Evolutionary conservation across 2,888 invertebrate genomes (phyloP).

Genomic region (Nephrotoma flavescens): DNA sequence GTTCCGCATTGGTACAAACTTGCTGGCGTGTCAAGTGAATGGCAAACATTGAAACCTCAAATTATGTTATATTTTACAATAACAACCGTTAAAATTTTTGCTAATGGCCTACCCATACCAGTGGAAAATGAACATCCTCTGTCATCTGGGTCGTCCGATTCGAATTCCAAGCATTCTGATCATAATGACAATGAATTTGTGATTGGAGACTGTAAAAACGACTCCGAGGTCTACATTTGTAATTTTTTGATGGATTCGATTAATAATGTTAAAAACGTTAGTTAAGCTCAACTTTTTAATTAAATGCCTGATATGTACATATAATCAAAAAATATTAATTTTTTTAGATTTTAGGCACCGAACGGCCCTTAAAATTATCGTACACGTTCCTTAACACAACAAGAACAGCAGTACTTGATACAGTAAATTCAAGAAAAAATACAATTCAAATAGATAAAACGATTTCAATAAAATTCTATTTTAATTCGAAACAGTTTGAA

Average conservation of each 20-base stretch:
- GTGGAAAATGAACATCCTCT: neutral
- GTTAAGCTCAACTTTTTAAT: neutral
- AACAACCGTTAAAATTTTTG: constrained; percentile 24
- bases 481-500: neutral
- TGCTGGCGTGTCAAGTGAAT: constrained; percentile 40
- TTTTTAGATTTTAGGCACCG: neutral
- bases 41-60: constrained; percentile 44
- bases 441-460: neutral
- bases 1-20: constrained; percentile 44
- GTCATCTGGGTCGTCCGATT: neutral
- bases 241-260: neutral
- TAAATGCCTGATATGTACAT: neutral
- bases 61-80: constrained; percentile 42
- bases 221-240: neutral
- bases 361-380: neutral
- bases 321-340: neutral
- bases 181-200: neutral
- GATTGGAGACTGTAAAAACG: neutral
- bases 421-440: neutral
- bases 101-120: constrained; percentile 23
- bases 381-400: neutral
- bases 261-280: constrained; percentile 11
- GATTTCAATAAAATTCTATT: neutral
- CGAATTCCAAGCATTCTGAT: neutral
- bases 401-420: neutral